Evolutionary conservation across 2,888 invertebrate species (phyloP), one percentile per base, ranked within the genome.

Genomic region (Pyrocoelia pectoralis): DNA sequence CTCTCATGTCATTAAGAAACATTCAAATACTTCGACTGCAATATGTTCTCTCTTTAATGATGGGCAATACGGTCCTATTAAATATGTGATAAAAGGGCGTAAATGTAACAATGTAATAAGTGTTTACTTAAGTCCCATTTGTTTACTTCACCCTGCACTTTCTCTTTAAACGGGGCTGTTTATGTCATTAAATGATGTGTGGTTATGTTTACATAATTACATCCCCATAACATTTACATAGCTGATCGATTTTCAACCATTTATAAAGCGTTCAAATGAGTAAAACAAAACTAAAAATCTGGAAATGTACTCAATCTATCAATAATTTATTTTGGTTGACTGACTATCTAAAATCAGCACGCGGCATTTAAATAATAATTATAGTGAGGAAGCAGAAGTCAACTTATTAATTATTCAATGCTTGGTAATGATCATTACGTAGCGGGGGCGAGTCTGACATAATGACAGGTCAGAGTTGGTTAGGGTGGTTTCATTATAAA

Each of bases 391-490:
- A 68, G 72, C 73, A 74, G 72, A 77, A 77, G 77, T 77, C 77
- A 77, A 73, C 63, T 65, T 65, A 76, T 77, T 68, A 77, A 76
- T 74, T 74, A 77, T 77, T 76, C 76, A 77, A 48, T 57, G 66
- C 70, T 70, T 70, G 73, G 74, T 76, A 74, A 75, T 74, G 73
- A 75, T 74, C 73, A 74, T 74, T 72, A 75, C 72, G 70, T 69
- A 56, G 67, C 68, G 69, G 70, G 74, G 69, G 76, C 78, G 77
- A 80, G 79, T 79, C 80, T 81, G 80, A 81, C 78, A 71, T 69
- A 76, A 79, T 77, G 79, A 79, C 81, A 79, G 77, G 82, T 80
- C 80, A 79, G 79, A 81, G 70, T 76, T 77, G 79, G 79, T 61
- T 81, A 81, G 71, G 66, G 65, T 65, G 61, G 63, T 66, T 65